These are phyloP conservation scores for Lepeophtheirus salmonis DNA, from an alignment of 1,140 invertebrate genomes.

Conservation along the genomic window DNA sequence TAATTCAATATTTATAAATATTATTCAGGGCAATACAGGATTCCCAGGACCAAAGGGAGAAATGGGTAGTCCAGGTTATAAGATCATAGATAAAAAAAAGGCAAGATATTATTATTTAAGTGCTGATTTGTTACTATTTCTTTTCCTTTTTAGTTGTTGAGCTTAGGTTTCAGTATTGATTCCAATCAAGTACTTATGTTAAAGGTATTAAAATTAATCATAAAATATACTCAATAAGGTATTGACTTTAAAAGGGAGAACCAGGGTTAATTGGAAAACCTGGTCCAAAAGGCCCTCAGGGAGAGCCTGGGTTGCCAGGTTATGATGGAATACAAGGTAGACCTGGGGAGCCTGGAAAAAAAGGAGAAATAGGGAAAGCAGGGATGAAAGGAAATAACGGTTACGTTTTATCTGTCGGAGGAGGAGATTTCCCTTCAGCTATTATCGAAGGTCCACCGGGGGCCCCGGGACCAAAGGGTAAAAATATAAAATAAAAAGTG, in stretches of 20 bases:
- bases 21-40: background rate
- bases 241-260: background rate
- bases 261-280: constrained; percentile 13
- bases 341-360: constrained; percentile 7
- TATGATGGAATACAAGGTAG: constrained; percentile 1
- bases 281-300: constrained; percentile 20
- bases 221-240: background rate
- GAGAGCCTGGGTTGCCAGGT: constrained; percentile 11
- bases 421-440: constrained; percentile 74
- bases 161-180: background rate
- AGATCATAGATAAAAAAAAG: constrained; percentile 1
- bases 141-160: background rate
- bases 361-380: background rate
- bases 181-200: constrained; percentile 1
- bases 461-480: constrained; percentile 20
- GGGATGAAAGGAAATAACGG: constrained; percentile 61
- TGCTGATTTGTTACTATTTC: background rate
- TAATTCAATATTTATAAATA: background rate
- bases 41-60: background rate
- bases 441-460: constrained; percentile 18
- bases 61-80: constrained; percentile 3
- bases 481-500: background rate
- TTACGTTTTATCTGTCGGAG: constrained; percentile 71
- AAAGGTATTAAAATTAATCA: background rate
- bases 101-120: background rate